A percentile compares a stretch with the other conserved stretches of the same genome.
Evolutionary conservation across 2,113 vertebrate genomes (phyloP).

Genomic region (Glaucidium brasilianum): DNA sequence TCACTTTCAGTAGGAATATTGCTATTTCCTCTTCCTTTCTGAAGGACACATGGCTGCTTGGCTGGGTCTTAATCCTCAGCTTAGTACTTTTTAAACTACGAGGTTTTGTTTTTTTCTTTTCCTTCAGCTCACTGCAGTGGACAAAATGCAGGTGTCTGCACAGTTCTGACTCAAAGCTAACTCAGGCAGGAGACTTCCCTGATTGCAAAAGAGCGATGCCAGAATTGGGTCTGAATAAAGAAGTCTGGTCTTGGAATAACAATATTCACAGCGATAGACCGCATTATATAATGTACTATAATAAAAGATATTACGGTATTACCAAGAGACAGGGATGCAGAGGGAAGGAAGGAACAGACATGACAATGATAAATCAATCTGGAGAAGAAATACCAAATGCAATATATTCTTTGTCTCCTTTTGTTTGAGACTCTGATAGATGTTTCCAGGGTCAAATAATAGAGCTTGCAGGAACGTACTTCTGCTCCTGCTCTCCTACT

Average conservation of each 20-base stretch:
- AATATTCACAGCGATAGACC: neutral
- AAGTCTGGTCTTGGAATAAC: neutral
- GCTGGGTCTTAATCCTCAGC: neutral
- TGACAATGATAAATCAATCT: conserved; percentile 53
- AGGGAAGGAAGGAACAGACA: neutral
- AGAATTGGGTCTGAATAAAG: neutral
- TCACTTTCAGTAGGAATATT: neutral
- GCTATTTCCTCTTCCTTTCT: neutral
- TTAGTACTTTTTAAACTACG: neutral
- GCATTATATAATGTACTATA: conserved; percentile 6
- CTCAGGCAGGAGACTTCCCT: neutral
- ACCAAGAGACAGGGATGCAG: neutral
- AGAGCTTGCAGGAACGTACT: neutral
- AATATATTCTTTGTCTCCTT: conserved; percentile 44
- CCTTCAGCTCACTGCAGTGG: neutral
- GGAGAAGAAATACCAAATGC: neutral
- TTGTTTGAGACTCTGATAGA: conserved; percentile 21
- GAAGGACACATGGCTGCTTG: fast-evolving
- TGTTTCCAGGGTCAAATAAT: neutral
- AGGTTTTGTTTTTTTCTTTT: neutral
- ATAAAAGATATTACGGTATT: conserved; percentile 10
- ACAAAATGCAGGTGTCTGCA: neutral
- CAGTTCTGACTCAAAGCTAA: neutral
- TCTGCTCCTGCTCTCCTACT: neutral
- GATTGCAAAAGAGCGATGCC: neutral